Base-by-base conservation (phyloP, 2,888 invertebrate genomes). In the Drosophila kambysellisi region DNA sequence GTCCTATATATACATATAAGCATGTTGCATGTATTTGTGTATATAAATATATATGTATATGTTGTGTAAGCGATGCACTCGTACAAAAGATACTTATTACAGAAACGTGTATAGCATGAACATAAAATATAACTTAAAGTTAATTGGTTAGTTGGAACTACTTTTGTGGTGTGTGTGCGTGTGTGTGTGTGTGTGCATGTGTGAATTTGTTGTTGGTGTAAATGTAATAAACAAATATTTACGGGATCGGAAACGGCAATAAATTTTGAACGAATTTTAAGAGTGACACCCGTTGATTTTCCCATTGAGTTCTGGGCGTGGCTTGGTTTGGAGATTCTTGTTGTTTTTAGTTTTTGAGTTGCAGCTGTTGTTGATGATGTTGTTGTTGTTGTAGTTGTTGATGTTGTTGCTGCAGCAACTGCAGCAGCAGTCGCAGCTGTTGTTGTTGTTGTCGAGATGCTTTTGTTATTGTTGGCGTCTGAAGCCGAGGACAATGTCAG, bases 181-280 rank as follows among this genome's bases (percentile, higher is more conserved):
- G 30, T 39, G 30, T 39, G 39, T 48, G 15, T 15, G 37, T 6
- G 37, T 39, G 30, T 9, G 32, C 20, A 30, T 33, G 46, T 46
- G 9, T 57, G 43, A 48, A 20, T 3, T n/a, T 37, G 15, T 29
- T 48, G 30, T 7, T 2, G 17, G 20, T n/a, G n/a, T 39, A 25
- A 9, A 17, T 37, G 37, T 35, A n/a, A 20, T 43, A 41, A 37
- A 48, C 46, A 39, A 25, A 41, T 89, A 90, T 90, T 90, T 90
- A 90, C 90, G 79, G 90, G 91, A 52, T 75, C 73, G 70, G 79
- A 79, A 61, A 72, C 78, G 61, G 87, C 83, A 70, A 77, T 70
- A 73, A 89, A 87, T 78, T 68, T 67, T 73, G 84, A 48, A 58
- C 71, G 82, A 66, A 58, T 71, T 63, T 76, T 71, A 69, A 76